Conservation (phyloP, 2,888 invertebrate species). For the Drosophila emarginata region DNA sequence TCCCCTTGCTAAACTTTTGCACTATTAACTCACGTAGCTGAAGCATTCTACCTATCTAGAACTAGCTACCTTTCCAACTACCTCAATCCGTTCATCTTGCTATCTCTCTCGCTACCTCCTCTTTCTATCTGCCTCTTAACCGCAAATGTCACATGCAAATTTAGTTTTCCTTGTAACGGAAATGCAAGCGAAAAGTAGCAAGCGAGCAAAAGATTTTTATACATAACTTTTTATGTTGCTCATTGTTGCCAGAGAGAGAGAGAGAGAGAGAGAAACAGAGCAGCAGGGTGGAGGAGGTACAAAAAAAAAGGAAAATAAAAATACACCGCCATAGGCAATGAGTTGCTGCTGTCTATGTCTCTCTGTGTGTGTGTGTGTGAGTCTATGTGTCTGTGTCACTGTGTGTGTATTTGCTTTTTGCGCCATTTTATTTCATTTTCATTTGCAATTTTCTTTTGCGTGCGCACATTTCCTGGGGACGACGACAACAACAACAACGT, state of each 20-base stretch:
- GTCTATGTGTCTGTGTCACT: conserved; percentile 30
- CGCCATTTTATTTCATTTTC: conserved; percentile 70
- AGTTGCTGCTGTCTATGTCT: conserved; percentile 33
- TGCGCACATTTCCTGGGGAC: conserved; percentile 62
- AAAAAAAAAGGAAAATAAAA: conserved; percentile 26
- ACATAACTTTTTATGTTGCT: conserved; percentile 67
- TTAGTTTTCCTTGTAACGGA: conserved; percentile 65
- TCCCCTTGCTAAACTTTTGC: conserved; percentile 17
- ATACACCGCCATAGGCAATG: conserved; percentile 54
- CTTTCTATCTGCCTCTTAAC: conserved; percentile 23
- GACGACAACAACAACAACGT: not conserved
- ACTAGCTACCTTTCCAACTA: conserved; percentile 14
- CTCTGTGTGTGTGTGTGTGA: conserved; percentile 28
- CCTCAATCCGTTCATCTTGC: not conserved
- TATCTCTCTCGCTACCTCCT: not conserved
- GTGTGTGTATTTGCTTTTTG: conserved; percentile 51
- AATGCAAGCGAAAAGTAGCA: conserved; percentile 65
- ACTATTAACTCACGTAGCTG: conserved; percentile 43
- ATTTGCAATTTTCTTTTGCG: conserved; percentile 67
- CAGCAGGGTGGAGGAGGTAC: not conserved
- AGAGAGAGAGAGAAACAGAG: too few relatives aligned
- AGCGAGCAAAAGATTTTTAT: conserved; percentile 63
- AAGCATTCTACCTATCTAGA: conserved; percentile 7
- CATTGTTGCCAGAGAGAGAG: conserved; percentile 46
- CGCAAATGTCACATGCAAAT: conserved; percentile 69